These are phyloP conservation scores for Rhagonycha fulva DNA, from an alignment of 2,888 invertebrate species.

Conservation along the genomic window DNA sequence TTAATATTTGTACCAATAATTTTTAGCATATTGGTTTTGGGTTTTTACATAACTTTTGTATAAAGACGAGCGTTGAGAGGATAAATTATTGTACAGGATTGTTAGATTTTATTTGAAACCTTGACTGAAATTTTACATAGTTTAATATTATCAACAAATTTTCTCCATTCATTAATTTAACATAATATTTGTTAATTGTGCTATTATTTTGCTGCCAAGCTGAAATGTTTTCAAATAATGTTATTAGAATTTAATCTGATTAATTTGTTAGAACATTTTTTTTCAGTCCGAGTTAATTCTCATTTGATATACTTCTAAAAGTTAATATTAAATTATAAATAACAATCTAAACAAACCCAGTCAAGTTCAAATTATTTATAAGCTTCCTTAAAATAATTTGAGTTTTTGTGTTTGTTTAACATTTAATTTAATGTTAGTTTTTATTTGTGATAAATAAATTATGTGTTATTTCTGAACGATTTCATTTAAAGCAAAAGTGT, in stretches of 20 bases:
- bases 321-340: not conserved
- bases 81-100: constrained; percentile 11
- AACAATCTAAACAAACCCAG: not conserved
- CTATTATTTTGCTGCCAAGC: not conserved
- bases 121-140: constrained; percentile 32
- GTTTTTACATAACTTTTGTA: constrained; percentile 13
- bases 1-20: constrained; percentile 5
- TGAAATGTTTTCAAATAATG: not conserved
- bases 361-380: not conserved
- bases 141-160: constrained; percentile 20
- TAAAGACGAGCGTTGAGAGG: not conserved
- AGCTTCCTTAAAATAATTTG: not conserved
- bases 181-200: not conserved
- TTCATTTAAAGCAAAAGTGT: not conserved
- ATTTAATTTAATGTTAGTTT: not conserved
- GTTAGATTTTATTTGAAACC: constrained; percentile 6
- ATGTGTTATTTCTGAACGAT: not conserved
- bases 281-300: not conserved
- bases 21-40: constrained; percentile 14
- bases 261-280: no score
- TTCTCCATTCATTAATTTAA: constrained; percentile 12
- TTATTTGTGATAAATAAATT: constrained; percentile 6
- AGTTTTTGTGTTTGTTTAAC: not conserved
- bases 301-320: not conserved
- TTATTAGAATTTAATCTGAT: not conserved